Evolutionary conservation across 2,888 invertebrate species (phyloP).

Genomic region (Hypena proboscidalis): DNA sequence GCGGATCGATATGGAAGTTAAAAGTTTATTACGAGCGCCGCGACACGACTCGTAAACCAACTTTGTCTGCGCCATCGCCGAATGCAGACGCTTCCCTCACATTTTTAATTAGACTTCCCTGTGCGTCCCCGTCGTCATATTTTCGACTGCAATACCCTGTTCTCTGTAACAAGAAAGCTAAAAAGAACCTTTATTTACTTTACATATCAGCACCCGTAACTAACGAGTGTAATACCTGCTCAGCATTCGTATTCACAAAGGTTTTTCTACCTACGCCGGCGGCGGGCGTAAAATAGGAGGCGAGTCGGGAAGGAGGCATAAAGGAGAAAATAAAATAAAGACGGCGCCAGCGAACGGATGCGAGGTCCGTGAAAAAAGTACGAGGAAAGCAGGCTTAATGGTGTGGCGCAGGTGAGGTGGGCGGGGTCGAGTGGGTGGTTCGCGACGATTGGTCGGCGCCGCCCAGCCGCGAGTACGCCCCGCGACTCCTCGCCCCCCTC

Average conservation of each 20-base stretch:
- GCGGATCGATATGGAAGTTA: constrained; percentile 80
- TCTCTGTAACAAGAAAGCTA: constrained; percentile 33
- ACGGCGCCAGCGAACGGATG: constrained; percentile 81
- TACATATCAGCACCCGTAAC: constrained; percentile 79
- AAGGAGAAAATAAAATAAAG: constrained; percentile 85
- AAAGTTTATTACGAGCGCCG: constrained; percentile 74
- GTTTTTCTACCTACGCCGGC: constrained; percentile 80
- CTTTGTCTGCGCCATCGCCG: constrained; percentile 43
- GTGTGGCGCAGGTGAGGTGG: constrained; percentile 83
- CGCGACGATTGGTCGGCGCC: constrained; percentile 80
- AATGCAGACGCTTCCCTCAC: constrained; percentile 20
- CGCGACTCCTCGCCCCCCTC: constrained; percentile 51
- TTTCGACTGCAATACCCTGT: constrained; percentile 16
- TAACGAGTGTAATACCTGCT: constrained; percentile 83
- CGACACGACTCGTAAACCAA: constrained; percentile 66
- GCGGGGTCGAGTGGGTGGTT: constrained; percentile 78
- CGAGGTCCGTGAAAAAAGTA: constrained; percentile 84
- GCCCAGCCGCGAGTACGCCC: constrained; percentile 80
- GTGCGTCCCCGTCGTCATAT: constrained; percentile 6
- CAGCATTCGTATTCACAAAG: constrained; percentile 84
- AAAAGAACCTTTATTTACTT: constrained; percentile 78
- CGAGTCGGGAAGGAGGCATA: constrained; percentile 80
- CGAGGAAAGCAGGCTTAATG: constrained; percentile 80
- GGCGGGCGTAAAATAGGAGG: constrained; percentile 83
- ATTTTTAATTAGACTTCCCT: constrained; percentile 44